These are phyloP conservation scores for Halcyon smyrnensis DNA, from an alignment of 2,797 vertebrate genomes.

Conservation along the genomic window DNA sequence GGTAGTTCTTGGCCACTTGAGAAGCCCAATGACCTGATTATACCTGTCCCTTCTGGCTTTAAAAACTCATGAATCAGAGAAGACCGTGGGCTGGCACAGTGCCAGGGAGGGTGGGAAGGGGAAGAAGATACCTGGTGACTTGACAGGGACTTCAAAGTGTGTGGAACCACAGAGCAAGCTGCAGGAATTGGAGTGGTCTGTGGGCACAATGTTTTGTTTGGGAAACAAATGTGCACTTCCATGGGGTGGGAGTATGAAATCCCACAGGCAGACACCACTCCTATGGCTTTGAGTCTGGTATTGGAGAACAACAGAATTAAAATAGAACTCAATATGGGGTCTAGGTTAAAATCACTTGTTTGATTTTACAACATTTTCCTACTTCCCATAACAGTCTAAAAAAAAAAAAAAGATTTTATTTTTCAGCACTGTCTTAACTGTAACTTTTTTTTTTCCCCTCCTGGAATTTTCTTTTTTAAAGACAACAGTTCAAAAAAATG, in stretches of 20 bases:
- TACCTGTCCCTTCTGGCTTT: not conserved
- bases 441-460: not conserved
- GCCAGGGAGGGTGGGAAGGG: not conserved
- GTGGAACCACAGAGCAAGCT: not conserved
- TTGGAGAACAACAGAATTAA: not conserved
- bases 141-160: not conserved
- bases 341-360: not conserved
- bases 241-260: not conserved
- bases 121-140: not conserved
- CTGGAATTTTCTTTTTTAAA: not conserved
- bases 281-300: fast-evolving
- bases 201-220: not conserved
- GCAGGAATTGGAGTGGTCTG: not conserved
- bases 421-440: not conserved
- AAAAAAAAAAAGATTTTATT: not conserved
- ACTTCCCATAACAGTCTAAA: not conserved
- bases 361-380: not conserved
- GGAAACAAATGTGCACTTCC: not conserved
- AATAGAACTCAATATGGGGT: not conserved
- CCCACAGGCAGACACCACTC: not conserved
- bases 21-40: fast-evolving
- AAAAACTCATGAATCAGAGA: not conserved
- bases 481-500: not conserved
- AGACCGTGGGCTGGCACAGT: not conserved
- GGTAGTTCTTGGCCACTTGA: not conserved